These are phyloP conservation scores for Aphodius sticticus DNA, from an alignment of 2,888 invertebrate genomes.

Conservation along the genomic window DNA sequence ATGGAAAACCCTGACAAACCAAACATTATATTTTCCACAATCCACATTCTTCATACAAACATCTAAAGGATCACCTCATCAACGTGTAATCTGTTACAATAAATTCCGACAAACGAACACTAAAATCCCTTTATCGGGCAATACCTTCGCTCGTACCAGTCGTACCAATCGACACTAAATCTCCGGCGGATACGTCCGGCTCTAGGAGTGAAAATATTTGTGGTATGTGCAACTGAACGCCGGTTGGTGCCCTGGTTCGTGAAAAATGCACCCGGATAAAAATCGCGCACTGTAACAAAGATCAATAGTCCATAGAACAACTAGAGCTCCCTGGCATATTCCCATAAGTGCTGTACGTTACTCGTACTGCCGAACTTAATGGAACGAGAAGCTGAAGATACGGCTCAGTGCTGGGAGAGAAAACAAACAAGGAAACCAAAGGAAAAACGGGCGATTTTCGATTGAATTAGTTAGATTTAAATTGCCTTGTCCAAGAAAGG, in stretches of 20 bases:
- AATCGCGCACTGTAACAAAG: conserved; percentile 4
- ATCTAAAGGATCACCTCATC: not conserved
- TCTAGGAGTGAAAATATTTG: not conserved
- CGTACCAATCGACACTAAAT: conserved; percentile 4
- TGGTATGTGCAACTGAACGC: not conserved
- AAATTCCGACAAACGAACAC: not conserved
- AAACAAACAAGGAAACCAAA: not conserved
- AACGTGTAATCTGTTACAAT: not conserved
- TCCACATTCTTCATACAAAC: not conserved
- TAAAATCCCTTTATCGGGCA: not conserved
- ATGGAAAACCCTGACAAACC: too few relatives aligned
- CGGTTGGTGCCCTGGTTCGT: not conserved
- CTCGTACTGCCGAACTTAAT: not conserved
- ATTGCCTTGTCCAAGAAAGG: not conserved
- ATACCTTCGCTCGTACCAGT: not conserved
- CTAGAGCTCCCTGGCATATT: not conserved
- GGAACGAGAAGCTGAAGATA: not conserved
- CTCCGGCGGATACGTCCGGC: not conserved
- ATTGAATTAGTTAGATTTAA: not conserved
- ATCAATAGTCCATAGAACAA: conserved; percentile 4
- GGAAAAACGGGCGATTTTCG: not conserved
- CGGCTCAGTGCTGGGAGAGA: not conserved
- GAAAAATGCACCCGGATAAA: not conserved
- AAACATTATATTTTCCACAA: not conserved
- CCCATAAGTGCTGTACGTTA: conserved; percentile 4